A percentile compares a stretch with the other conserved stretches of the same genome.
These are phyloP conservation scores for Jaculus jaculus DNA, from an alignment of 2,113 vertebrate species.

Conservation along the genomic window DNA sequence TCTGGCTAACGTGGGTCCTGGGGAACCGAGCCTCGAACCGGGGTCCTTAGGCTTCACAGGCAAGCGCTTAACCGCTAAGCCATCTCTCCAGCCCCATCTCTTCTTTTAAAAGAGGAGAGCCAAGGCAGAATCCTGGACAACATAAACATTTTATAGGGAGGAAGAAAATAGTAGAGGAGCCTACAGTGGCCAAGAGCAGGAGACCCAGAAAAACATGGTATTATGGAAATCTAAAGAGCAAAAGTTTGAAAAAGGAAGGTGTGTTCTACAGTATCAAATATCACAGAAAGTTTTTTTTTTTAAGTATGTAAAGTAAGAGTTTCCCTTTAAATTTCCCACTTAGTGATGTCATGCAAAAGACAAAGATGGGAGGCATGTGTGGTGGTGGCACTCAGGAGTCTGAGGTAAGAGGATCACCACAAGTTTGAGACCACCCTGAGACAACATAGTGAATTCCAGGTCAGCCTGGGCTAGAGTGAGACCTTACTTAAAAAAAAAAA, in stretches of 20 bases:
- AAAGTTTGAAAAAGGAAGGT: not conserved
- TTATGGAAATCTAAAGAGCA: not conserved
- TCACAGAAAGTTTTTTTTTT: not conserved
- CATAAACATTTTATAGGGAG: not conserved
- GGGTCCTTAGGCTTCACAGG: too few species aligned
- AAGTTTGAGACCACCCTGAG: too few species aligned
- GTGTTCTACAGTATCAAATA: not conserved
- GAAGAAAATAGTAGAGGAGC: not conserved
- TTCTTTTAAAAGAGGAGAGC: not conserved
- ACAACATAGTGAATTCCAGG: too few species aligned
- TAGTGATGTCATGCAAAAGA: not conserved
- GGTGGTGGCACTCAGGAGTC: too few species aligned
- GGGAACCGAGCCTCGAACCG: too few species aligned
- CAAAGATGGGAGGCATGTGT: too few species aligned
- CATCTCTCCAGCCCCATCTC: too few species aligned
- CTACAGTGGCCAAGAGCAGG: not conserved
- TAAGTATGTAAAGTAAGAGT: not conserved
- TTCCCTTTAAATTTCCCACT: not conserved
- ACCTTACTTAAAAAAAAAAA: too few species aligned
- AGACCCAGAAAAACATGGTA: not conserved
- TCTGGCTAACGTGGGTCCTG: too few species aligned
- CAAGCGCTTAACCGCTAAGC: too few species aligned
- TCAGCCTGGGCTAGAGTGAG: too few species aligned
- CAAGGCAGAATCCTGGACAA: not conserved
- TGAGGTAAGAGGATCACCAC: too few species aligned